Evolutionary conservation across 2,113 vertebrate species (phyloP).

Genomic region (Eidolon helvum): DNA sequence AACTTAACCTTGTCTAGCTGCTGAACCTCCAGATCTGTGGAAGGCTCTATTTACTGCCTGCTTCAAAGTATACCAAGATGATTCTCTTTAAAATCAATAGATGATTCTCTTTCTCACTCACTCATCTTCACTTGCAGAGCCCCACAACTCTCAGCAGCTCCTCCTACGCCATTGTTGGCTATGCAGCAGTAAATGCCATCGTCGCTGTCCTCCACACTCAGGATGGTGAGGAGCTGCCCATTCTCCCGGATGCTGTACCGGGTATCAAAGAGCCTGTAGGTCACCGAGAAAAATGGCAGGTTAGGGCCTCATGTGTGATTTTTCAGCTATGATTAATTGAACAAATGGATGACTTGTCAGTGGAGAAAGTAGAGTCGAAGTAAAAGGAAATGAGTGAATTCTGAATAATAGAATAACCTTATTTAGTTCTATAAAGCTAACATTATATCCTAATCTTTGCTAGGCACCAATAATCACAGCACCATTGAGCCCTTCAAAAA

Average conservation of each 20-base stretch:
- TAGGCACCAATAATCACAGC: not conserved
- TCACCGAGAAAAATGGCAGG: not conserved
- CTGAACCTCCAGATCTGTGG: not conserved
- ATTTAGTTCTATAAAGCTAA: not conserved
- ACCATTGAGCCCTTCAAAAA: not conserved
- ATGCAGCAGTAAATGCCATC: constrained; percentile 96
- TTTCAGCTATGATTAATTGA: not conserved
- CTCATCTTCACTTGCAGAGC: constrained; percentile 99
- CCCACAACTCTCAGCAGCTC: constrained; percentile 92
- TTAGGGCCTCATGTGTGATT: not conserved
- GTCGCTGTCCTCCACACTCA: constrained; percentile 92
- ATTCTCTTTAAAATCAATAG: not conserved
- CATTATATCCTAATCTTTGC: not conserved
- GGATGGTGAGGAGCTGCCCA: constrained; percentile 93
- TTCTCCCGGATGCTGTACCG: constrained; percentile 92
- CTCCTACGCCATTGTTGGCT: constrained; percentile 92
- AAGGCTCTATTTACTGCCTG: not conserved
- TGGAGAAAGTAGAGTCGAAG: not conserved
- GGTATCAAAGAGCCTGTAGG: constrained; percentile 91
- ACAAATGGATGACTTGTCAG: not conserved
- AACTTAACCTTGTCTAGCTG: not conserved
- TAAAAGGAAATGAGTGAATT: not conserved
- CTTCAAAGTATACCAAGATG: not conserved
- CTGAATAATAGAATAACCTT: not conserved
- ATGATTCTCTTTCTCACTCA: constrained; percentile 81